These are phyloP conservation scores for Venustoraphidia nigricollis DNA, from an alignment of 2,888 invertebrate genomes.

Conservation along the genomic window DNA sequence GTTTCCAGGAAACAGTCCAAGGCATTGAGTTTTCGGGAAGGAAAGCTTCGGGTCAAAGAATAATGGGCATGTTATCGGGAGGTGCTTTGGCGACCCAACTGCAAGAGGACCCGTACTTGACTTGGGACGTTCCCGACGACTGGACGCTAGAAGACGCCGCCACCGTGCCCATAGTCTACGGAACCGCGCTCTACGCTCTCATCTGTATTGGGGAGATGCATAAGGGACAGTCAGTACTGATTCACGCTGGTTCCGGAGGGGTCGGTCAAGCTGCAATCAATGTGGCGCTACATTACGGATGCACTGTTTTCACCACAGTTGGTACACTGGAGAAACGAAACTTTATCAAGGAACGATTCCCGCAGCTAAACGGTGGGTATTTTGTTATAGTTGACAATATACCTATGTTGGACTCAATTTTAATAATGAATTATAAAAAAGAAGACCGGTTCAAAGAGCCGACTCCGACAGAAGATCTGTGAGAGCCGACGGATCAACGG, in stretches of 20 bases:
- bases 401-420: too few relatives aligned
- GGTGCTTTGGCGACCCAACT: conserved; percentile 39
- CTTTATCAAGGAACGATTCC: conserved; percentile 38
- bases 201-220: too few relatives aligned
- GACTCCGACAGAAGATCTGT: too few relatives aligned
- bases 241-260: conserved; percentile 51
- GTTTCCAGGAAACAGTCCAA: too few relatives aligned
- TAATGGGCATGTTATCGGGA: conserved; percentile 30
- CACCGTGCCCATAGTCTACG: conserved; percentile 42
- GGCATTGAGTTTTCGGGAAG: conserved; percentile 49
- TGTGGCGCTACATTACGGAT: conserved; percentile 45
- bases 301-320: conserved; percentile 56
- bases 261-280: conserved; percentile 68
- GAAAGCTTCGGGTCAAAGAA: conserved; percentile 19
- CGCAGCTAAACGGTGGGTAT: conserved; percentile 21
- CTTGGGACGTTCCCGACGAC: conserved; percentile 35
- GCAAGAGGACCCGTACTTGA: conserved; percentile 26
- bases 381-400: too few relatives aligned
- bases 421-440: too few relatives aligned
- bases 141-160: conserved; percentile 43
- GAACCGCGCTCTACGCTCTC: conserved; percentile 29
- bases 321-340: conserved; percentile 46
- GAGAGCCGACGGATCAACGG: too few relatives aligned
- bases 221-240: conserved; percentile 5
- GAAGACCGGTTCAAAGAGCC: too few relatives aligned